These are phyloP conservation scores for Lucilia sericata DNA, from an alignment of 1,140 invertebrate species.

Conservation along the genomic window DNA sequence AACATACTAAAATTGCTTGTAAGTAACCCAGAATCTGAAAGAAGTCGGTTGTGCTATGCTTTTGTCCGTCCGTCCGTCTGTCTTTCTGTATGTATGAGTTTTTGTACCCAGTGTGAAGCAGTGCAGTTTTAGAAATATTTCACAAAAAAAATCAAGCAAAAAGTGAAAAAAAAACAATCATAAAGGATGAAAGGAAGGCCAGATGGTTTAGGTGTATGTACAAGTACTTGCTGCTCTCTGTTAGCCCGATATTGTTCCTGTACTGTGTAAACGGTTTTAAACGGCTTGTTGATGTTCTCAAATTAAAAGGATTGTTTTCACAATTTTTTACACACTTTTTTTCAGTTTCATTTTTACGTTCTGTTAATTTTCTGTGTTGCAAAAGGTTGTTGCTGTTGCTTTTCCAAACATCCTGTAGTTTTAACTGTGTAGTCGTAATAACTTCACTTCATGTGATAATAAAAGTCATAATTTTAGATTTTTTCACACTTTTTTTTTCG, in stretches of 20 bases:
- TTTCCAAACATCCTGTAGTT: neutral
- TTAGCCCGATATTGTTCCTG: neutral
- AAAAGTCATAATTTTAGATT: conserved; percentile 36
- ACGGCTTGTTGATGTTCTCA: conserved; percentile 41
- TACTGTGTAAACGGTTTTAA: neutral
- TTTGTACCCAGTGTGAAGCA: neutral
- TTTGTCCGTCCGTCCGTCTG: neutral
- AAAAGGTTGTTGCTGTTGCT: neutral
- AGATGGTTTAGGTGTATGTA: neutral
- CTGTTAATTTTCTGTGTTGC: neutral
- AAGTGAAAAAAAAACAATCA: neutral
- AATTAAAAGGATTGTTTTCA: conserved; percentile 39
- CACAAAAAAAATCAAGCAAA: neutral
- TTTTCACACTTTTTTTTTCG: neutral
- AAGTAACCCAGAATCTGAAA: neutral
- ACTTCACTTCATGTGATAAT: neutral
- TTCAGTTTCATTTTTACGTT: neutral
- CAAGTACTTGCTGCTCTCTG: too few species aligned
- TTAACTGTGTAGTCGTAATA: neutral
- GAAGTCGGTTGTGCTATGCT: too few species aligned
- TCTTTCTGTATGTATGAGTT: neutral
- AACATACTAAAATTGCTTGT: neutral
- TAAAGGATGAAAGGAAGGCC: neutral
- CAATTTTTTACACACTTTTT: neutral
- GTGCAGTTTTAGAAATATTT: neutral